Percentiles rank a stretch among this genome's conserved stretches.
These are phyloP conservation scores for Tenebrosternarchus preto DNA, from an alignment of 2,113 vertebrate species.

Conservation along the genomic window DNA sequence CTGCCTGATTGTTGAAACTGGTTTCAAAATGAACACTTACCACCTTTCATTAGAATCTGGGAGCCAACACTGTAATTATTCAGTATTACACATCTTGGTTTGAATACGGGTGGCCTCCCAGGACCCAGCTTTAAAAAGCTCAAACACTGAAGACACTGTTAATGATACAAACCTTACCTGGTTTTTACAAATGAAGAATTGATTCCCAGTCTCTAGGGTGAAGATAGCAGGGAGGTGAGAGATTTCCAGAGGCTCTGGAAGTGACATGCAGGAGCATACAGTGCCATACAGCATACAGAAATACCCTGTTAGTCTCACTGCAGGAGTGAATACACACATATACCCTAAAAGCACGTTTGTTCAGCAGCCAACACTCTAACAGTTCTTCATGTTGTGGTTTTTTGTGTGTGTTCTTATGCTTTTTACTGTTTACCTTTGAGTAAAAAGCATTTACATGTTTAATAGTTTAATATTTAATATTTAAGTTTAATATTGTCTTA, in stretches of 20 bases:
- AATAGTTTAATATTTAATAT: background rate
- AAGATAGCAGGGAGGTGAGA: background rate
- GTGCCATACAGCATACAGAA: constrained; percentile 4
- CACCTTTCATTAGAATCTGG: constrained; percentile 35
- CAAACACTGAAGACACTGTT: constrained; percentile 18
- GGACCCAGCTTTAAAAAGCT: background rate
- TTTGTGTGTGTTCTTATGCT: background rate
- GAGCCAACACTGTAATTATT: constrained; percentile 46
- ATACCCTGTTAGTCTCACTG: constrained; percentile 28
- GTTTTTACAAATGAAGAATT: constrained; percentile 20
- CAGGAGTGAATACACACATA: constrained; percentile 45
- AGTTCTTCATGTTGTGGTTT: constrained; percentile 42
- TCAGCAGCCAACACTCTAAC: constrained; percentile 54
- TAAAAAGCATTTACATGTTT: background rate
- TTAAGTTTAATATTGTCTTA: too few species aligned
- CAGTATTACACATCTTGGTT: constrained; percentile 45
- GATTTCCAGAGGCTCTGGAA: background rate
- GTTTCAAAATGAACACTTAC: constrained; percentile 36
- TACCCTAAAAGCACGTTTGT: constrained; percentile 52
- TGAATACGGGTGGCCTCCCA: constrained; percentile 27
- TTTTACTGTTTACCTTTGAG: background rate
- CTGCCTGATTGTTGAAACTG: background rate
- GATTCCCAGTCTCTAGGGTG: constrained; percentile 36
- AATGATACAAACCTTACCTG: constrained; percentile 22
- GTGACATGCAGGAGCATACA: too few species aligned